phyloP scores from a whole-genome alignment of 2,113 vertebrate species.

The Cygnus buccinator region DNA sequence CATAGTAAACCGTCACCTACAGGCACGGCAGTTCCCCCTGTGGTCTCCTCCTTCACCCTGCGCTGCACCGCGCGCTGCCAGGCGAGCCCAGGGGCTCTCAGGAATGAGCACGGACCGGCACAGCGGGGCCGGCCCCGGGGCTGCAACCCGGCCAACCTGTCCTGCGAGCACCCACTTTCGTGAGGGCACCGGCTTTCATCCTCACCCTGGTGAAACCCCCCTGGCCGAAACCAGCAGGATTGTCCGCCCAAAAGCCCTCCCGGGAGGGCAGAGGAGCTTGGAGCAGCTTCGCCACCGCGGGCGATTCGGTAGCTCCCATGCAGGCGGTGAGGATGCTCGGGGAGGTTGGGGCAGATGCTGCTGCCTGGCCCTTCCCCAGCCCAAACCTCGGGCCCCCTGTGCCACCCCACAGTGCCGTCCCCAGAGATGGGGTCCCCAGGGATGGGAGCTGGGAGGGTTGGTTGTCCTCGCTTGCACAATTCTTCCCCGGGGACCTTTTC shows the following conservation, averaged over 20 bases:
- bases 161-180: not conserved
- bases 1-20: not conserved
- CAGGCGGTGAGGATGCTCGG: not conserved
- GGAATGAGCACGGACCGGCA: conserved; percentile 30
- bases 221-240: not conserved
- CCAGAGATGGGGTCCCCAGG: not conserved
- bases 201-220: not conserved
- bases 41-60: not conserved
- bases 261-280: not conserved
- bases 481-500: not conserved
- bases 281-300: not conserved
- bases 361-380: not conserved
- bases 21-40: not conserved
- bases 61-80: accelerated
- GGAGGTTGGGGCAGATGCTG: not conserved
- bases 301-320: too few relatives aligned
- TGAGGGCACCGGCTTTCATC: not conserved
- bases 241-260: not conserved
- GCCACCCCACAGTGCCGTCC: not conserved
- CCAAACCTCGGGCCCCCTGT: not conserved
- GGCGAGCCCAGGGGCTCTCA: not conserved
- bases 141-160: not conserved
- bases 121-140: not conserved
- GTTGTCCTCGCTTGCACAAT: not conserved
- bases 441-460: too few relatives aligned